Conservation (phyloP, 2,797 vertebrate species). For the Glyptemys insculpta region DNA sequence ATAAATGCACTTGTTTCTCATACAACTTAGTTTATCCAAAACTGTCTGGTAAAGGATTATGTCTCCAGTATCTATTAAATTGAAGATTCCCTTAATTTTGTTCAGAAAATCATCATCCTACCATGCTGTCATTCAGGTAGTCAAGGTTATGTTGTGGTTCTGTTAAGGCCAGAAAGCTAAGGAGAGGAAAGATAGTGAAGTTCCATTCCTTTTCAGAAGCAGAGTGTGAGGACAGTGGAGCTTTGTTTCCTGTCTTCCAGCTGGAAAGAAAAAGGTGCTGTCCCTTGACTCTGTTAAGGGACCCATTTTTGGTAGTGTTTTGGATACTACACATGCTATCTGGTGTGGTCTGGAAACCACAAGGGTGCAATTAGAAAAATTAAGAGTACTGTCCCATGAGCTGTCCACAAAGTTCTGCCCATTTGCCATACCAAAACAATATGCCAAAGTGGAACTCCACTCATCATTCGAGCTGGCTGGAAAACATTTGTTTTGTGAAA, state of each 20-base stretch:
- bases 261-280: neutral
- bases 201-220: neutral
- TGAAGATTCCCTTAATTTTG: neutral
- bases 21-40: neutral
- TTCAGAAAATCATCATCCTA: neutral
- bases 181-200: neutral
- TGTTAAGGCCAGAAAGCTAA: neutral
- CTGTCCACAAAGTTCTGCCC: neutral
- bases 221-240: neutral
- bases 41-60: neutral
- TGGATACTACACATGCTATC: neutral
- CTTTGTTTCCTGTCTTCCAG: neutral
- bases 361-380: neutral
- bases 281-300: neutral
- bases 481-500: neutral
- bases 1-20: neutral
- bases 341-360: neutral
- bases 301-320: neutral
- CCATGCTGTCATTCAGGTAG: rapidly evolving
- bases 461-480: neutral
- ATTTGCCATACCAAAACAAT: neutral
- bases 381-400: neutral
- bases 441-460: neutral
- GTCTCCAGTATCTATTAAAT: neutral
- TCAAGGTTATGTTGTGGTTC: neutral